These are phyloP conservation scores for Scopus umbretta DNA, from an alignment of 2,113 vertebrate species.

Conservation along the genomic window DNA sequence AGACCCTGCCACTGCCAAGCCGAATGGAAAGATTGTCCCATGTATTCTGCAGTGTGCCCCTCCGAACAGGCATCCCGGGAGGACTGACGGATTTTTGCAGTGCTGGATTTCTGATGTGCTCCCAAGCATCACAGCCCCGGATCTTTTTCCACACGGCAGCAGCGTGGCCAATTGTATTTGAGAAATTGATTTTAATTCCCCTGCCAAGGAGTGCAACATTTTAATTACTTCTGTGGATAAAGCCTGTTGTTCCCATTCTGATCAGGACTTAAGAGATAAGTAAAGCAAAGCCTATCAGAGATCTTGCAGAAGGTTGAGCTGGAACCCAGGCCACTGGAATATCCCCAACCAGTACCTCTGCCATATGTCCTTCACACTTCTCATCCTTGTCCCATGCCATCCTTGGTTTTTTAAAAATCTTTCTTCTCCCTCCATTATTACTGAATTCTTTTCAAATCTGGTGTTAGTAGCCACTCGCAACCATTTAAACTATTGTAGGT, in stretches of 20 bases:
- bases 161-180: neutral
- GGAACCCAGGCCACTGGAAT: neutral
- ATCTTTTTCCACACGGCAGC: neutral
- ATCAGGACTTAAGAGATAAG: slow-evolving; percentile 51
- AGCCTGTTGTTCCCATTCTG: slow-evolving; percentile 28
- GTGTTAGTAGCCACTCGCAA: neutral
- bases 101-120: neutral
- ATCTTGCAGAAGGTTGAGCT: neutral
- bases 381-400: neutral
- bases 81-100: neutral
- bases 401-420: neutral
- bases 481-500: neutral
- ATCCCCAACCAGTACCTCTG: neutral
- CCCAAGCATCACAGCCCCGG: neutral
- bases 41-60: neutral
- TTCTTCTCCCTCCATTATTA: neutral
- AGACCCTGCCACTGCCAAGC: neutral
- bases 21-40: neutral
- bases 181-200: slow-evolving; percentile 56
- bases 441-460: neutral
- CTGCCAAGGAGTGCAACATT: slow-evolving; percentile 44
- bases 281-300: slow-evolving; percentile 36
- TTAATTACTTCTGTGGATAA: slow-evolving; percentile 57
- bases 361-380: neutral
- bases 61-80: neutral